Percentiles rank a stretch among this genome's conserved stretches.
phyloP scores from a whole-genome alignment of 2,797 vertebrate species.

The Peromyscus nudipes region DNA sequence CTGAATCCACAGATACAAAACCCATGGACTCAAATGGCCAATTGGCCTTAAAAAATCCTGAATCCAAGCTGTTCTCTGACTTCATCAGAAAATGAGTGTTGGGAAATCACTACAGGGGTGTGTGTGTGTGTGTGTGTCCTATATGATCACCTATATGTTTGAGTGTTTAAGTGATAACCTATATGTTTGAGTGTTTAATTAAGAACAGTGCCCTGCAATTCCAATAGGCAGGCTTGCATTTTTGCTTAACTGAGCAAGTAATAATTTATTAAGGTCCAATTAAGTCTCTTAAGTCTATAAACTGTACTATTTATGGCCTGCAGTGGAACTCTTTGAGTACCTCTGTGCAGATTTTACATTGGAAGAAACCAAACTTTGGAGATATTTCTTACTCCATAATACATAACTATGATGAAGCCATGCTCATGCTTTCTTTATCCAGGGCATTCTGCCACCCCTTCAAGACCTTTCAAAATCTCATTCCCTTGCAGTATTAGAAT shows the following conservation, averaged over 20 bases:
- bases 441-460: not conserved
- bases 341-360: not conserved
- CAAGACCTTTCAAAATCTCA: not conserved
- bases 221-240: not conserved
- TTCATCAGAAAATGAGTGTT: constrained; percentile 26
- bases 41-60: not conserved
- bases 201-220: not conserved
- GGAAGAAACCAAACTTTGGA: not conserved
- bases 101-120: not conserved
- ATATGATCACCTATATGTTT: not conserved
- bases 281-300: constrained; percentile 15
- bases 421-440: not conserved
- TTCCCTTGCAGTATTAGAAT: not conserved
- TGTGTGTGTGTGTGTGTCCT: not conserved
- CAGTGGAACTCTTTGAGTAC: constrained; percentile 4
- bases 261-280: constrained; percentile 5
- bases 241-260: not conserved
- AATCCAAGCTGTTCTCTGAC: not conserved
- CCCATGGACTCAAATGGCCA: not conserved
- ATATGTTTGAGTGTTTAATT: not conserved
- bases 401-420: not conserved
- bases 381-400: not conserved
- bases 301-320: constrained; percentile 10
- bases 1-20: not conserved
- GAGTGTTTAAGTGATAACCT: not conserved